These are phyloP conservation scores for Picathartes gymnocephalus DNA, from an alignment of 2,113 vertebrate species.

Conservation along the genomic window DNA sequence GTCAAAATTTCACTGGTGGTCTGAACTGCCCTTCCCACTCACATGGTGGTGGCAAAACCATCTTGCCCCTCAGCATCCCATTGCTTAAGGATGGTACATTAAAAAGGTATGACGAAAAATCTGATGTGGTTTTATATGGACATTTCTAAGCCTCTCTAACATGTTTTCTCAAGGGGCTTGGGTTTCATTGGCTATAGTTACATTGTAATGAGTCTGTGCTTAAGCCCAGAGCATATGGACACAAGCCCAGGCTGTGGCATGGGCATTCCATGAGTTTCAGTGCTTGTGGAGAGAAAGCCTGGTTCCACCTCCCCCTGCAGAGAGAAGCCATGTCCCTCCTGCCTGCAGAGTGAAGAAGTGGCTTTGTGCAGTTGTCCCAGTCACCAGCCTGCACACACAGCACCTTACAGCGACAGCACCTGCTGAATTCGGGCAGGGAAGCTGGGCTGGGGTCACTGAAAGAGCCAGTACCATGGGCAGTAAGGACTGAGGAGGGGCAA, in stretches of 20 bases:
- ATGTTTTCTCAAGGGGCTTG: neutral
- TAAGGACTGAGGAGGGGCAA: neutral
- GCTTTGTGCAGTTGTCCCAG: neutral
- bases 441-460: neutral
- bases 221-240: neutral
- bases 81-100: neutral
- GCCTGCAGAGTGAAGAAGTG: accelerated
- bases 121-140: neutral
- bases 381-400: neutral
- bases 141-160: neutral
- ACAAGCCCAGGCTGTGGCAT: neutral
- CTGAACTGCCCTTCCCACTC: neutral
- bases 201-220: neutral
- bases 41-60: neutral
- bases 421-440: neutral
- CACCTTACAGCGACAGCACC: accelerated
- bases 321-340: neutral
- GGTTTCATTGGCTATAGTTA: neutral
- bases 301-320: neutral
- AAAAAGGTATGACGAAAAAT: neutral
- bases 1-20: neutral
- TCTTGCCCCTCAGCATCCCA: neutral
- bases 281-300: neutral
- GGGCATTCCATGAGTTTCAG: neutral
- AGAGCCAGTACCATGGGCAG: accelerated